Conservation (phyloP, 2,797 vertebrate species). For the Trachops cirrhosus region DNA sequence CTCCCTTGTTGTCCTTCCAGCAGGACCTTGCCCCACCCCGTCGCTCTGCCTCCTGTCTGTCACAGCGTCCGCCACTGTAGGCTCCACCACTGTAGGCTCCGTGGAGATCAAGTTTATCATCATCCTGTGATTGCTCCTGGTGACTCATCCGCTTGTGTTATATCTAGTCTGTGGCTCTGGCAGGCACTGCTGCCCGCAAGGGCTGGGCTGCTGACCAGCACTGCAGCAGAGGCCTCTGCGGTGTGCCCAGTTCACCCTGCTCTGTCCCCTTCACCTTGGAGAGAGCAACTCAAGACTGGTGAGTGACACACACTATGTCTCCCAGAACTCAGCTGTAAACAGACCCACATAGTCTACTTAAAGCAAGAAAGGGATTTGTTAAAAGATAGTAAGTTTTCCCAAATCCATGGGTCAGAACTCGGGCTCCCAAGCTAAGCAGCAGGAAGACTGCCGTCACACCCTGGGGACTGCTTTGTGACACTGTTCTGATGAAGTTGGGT, state of each 20-base stretch:
- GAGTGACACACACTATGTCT: fast-evolving
- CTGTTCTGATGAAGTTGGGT: background rate
- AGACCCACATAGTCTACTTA: background rate
- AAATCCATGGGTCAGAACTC: fast-evolving
- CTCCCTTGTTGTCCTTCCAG: background rate
- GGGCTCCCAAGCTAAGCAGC: background rate
- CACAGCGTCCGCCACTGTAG: fast-evolving
- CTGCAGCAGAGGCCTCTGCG: background rate
- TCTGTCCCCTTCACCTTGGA: background rate
- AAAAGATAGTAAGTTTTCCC: background rate
- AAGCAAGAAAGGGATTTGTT: background rate
- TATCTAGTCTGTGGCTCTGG: background rate
- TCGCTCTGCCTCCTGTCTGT: background rate
- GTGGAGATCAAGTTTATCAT: too few species aligned
- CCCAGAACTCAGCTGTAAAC: fast-evolving
- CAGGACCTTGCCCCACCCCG: background rate
- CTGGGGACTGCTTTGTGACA: fast-evolving
- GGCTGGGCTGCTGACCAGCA: background rate
- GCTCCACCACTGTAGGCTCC: background rate
- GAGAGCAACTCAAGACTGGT: fast-evolving
- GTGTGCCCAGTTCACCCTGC: background rate
- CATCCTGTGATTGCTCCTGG: background rate
- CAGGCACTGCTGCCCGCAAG: background rate
- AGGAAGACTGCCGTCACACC: fast-evolving
- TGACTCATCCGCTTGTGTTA: background rate